Base-by-base conservation (phyloP, 2,888 invertebrate genomes). In the Cataglyphis cursor region DNA sequence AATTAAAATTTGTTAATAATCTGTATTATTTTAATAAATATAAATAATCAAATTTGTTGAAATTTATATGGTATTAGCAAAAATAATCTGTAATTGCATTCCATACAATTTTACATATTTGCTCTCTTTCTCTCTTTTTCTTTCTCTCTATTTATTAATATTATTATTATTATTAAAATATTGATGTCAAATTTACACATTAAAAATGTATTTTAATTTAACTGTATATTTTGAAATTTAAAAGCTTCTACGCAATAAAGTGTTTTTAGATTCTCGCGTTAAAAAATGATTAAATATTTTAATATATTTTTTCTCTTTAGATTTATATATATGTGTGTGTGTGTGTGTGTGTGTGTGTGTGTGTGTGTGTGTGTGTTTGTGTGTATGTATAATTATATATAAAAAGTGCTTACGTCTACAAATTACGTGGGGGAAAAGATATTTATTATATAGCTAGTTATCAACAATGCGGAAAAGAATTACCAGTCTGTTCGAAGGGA, bases 31-130 rank as follows among this genome's bases (percentile, higher is more conserved):
- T 21, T 15, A 0, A 61, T 61, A 21, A 64, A 35, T 15, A 21
- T 15, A 10, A 35, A 44, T 21, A 21, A 18, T 12, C 12, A n/a
- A 57, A 66, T 65, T 78, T 31, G 3, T 64, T 31, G 5, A n/a
- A 24, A 75, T 64, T 75, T 24, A 35, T 15, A 28, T 65, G 48
- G 15, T 1, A 21, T 41, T 38, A 48, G 1, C 48, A n/a, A 51
- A 51, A 1, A 10, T 51, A n/a, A 51, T 38, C 10, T 75, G 24
- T 64, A 35, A 65, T 65, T 75, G 38, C 2, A n/a, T 51, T 51
- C 6, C 8, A 59, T 12, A n/a, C 3, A 0, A 1, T 62, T 21
- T 48, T 12, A 64, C n/a, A 41, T 31, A 31, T 15, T 10, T 38
- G 15, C 8, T 35, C 6, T 6, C 6, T 35, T 6, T 31, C 5